Conservation (phyloP, 2,113 vertebrate genomes). For the Amia ocellicauda region DNA sequence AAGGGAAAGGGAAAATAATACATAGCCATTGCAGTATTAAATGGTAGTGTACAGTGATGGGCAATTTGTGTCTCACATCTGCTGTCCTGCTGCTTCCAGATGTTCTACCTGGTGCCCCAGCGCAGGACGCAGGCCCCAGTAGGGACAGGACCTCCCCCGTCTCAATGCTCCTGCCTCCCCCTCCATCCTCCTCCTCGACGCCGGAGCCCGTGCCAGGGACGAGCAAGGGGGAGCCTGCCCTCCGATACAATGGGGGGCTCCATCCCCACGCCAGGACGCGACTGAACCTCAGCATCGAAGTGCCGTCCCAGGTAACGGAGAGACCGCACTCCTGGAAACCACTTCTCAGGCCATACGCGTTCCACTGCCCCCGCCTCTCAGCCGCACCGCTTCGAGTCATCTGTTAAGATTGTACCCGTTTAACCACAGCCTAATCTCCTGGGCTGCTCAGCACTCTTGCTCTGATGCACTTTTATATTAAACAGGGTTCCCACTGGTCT, state of each 20-base stretch:
- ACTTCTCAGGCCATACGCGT: slow-evolving; percentile 95
- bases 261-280: slow-evolving; percentile 63
- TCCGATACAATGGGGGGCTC: slow-evolving; percentile 58
- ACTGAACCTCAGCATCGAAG: slow-evolving; percentile 86
- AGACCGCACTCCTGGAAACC: too few relatives aligned
- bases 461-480: too few relatives aligned
- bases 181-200: slow-evolving; percentile 41
- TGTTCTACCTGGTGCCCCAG: slow-evolving; percentile 16
- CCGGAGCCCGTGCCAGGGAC: slow-evolving; percentile 62
- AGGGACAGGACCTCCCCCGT: slow-evolving; percentile 57
- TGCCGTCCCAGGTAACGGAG: too few relatives aligned
- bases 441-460: too few relatives aligned
- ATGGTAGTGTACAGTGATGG: too few relatives aligned
- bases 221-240: slow-evolving; percentile 56
- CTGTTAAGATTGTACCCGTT: too few relatives aligned
- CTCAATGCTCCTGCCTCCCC: slow-evolving; percentile 48
- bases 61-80: not conserved
- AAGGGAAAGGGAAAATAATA: too few relatives aligned
- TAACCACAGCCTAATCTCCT: too few relatives aligned
- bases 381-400: not conserved
- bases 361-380: not conserved
- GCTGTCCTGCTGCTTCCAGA: slow-evolving; percentile 5
- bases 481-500: too few relatives aligned
- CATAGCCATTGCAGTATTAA: too few relatives aligned
- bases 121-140: slow-evolving; percentile 57